Evolutionary conservation across 2,113 vertebrate genomes (phyloP).

Genomic region (Microcebus lehilahytsara): DNA sequence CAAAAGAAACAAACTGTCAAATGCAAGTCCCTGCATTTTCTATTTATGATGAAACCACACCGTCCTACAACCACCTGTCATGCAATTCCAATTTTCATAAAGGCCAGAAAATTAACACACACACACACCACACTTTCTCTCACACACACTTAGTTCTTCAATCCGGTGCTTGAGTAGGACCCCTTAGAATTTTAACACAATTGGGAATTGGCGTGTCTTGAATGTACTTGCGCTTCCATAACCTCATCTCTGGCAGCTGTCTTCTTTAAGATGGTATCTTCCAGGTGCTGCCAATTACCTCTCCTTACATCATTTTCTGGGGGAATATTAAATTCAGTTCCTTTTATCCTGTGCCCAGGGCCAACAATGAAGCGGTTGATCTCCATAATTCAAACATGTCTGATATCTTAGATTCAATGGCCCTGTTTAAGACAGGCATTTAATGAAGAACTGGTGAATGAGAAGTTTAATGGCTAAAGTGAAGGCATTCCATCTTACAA

Average conservation of each 20-base stretch:
- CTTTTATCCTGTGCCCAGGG: conserved; percentile 62
- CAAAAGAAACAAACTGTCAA: not conserved
- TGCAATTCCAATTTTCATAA: conserved; percentile 18
- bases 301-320: conserved; percentile 49
- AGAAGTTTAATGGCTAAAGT: conserved; percentile 56
- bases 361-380: too few species aligned
- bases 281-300: conserved; percentile 59
- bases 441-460: conserved; percentile 70
- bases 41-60: not conserved
- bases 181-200: not conserved
- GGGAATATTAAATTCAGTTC: conserved; percentile 51
- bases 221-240: not conserved
- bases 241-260: not conserved
- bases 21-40: not conserved
- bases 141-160: not conserved
- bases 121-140: too few species aligned
- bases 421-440: conserved; percentile 60
- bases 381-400: too few species aligned
- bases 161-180: not conserved
- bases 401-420: too few species aligned
- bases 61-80: not conserved
- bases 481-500: conserved; percentile 63
- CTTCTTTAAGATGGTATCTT: not conserved
- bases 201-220: not conserved
- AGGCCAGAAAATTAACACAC: not conserved